phyloP scores from a whole-genome alignment of 2,888 invertebrate species.

The Drosophila paramelanica region DNA sequence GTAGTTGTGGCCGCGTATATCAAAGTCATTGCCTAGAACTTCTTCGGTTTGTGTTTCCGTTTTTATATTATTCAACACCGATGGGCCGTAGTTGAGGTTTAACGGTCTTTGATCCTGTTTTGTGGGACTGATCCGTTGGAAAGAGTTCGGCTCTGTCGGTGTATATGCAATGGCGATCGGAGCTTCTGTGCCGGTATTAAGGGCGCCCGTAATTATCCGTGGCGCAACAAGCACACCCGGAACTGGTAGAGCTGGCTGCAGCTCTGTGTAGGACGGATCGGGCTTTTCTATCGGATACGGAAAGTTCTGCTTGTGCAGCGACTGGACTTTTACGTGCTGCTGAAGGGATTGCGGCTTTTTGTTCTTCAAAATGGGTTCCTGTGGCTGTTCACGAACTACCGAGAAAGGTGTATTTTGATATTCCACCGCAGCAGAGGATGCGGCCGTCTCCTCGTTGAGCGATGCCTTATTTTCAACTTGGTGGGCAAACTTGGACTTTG shows the following conservation, averaged over 20 bases:
- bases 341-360: slow-evolving; percentile 82
- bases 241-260: slow-evolving; percentile 71
- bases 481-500: slow-evolving; percentile 34
- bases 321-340: slow-evolving; percentile 70
- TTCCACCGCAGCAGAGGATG: slow-evolving; percentile 79
- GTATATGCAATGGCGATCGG: slow-evolving; percentile 89
- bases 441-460: slow-evolving; percentile 59
- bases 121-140: slow-evolving; percentile 36
- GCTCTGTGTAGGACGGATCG: slow-evolving; percentile 84
- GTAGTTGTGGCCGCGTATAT: slow-evolving; percentile 83
- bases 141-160: slow-evolving; percentile 86
- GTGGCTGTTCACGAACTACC: slow-evolving; percentile 84
- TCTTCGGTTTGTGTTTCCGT: slow-evolving; percentile 82
- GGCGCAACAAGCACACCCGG: slow-evolving; percentile 85
- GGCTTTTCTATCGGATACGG: slow-evolving; percentile 89
- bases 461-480: slow-evolving; percentile 17
- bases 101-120: slow-evolving; percentile 80
- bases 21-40: slow-evolving; percentile 77
- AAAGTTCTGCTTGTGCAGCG: slow-evolving; percentile 86
- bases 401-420: slow-evolving; percentile 85
- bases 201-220: slow-evolving; percentile 84
- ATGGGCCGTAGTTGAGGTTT: slow-evolving; percentile 85
- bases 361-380: slow-evolving; percentile 85
- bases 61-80: slow-evolving; percentile 86
- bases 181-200: slow-evolving; percentile 86